A percentile compares a stretch with the other conserved stretches of the same genome.
These are phyloP conservation scores for Lathronympha strigana DNA, from an alignment of 2,888 invertebrate genomes.

Conservation along the genomic window DNA sequence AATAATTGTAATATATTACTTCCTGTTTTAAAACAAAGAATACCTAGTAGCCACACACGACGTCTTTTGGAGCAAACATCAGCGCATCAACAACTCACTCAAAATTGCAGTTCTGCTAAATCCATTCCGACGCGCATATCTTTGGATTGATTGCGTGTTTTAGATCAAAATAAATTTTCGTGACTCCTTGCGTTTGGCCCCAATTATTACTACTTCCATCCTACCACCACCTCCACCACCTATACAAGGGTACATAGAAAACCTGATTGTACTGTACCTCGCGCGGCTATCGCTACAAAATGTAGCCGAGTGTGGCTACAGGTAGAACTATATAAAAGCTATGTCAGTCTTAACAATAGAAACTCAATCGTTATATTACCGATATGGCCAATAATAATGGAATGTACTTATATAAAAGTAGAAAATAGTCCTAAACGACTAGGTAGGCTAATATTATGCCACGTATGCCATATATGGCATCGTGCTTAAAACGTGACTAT, in stretches of 20 bases:
- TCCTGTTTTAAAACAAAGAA: conserved; percentile 45
- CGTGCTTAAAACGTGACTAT: conserved; percentile 2
- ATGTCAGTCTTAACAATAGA: conserved; percentile 66
- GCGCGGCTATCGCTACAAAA: conserved; percentile 6
- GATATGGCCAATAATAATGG: conserved; percentile 30
- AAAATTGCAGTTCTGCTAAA: no score
- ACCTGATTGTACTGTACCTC: no score
- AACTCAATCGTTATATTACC: conserved; percentile 34
- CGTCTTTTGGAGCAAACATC: neutral
- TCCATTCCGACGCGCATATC: no score
- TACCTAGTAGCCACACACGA: neutral
- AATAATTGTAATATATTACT: conserved; percentile 41
- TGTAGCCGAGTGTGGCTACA: neutral
- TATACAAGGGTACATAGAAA: no score
- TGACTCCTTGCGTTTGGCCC: no score
- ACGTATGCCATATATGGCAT: neutral
- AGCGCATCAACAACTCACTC: neutral
- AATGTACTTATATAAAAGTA: conserved; percentile 55
- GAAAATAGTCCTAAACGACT: conserved; percentile 49
- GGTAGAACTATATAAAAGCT: conserved; percentile 55
- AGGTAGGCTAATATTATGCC: conserved; percentile 8
- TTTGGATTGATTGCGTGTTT: no score
- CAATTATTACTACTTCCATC: no score
- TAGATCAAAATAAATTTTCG: no score
- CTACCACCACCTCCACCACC: no score